phyloP scores from a whole-genome alignment of 2,113 vertebrate genomes.

The Fukomys damarensis region DNA sequence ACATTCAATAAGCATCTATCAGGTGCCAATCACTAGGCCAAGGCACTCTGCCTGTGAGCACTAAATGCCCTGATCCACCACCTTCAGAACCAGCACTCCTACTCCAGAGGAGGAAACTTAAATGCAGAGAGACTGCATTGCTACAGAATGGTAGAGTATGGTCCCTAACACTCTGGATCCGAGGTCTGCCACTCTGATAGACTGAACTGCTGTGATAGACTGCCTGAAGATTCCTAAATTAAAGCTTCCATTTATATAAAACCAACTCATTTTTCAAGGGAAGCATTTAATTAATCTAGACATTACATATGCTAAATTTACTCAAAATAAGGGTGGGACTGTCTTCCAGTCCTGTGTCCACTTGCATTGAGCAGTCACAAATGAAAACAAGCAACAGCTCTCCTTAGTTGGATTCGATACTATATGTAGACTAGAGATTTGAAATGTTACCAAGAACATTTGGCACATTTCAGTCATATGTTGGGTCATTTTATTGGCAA shows the following conservation, averaged over 20 bases:
- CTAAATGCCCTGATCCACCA: not conserved
- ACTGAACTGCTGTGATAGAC: not conserved
- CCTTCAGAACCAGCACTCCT: not conserved
- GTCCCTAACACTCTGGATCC: not conserved
- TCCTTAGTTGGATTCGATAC: not conserved
- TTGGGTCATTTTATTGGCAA: not conserved
- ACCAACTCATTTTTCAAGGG: not conserved
- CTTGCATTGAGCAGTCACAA: not conserved
- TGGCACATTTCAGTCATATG: not conserved
- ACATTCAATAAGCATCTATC: not conserved
- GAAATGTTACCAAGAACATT: constrained; percentile 13
- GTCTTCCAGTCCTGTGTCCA: not conserved
- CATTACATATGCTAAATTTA: not conserved
- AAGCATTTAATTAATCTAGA: constrained; percentile 19
- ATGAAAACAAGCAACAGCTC: not conserved
- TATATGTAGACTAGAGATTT: not conserved
- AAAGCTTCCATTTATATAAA: not conserved
- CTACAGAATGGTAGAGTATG: not conserved
- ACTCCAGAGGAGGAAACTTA: not conserved
- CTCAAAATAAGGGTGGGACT: not conserved
- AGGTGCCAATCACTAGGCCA: not conserved
- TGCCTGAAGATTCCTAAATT: not conserved
- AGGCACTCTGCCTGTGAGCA: not conserved
- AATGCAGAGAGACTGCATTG: not conserved
- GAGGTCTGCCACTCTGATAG: not conserved